Base-by-base conservation (phyloP, 2,888 invertebrate genomes). In the Megaustenia siamemsis region DNA sequence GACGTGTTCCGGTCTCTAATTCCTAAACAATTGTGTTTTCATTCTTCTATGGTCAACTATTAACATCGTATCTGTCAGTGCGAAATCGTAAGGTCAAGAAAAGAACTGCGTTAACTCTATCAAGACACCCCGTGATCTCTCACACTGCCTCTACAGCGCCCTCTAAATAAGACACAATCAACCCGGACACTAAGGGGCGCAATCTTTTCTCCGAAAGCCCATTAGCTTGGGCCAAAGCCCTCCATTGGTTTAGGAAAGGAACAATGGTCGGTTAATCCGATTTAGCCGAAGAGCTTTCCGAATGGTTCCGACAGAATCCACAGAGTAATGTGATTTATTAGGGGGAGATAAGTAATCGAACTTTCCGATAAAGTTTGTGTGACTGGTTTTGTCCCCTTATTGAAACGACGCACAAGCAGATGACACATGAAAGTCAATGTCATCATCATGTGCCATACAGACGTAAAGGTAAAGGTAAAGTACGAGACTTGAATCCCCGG, bases 271-370 rank as follows among this genome's bases (percentile, higher is more conserved):
- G 28, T 43, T 71, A 71, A 71, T 28, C 21, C n/a, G 43, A 45
- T 71, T 71, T 71, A n/a, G n/a, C 12, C 6, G 40, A 28, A 24
- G 43, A 12, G 28, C n/a, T 43, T n/a, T 1, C 12, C n/a, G 71
- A 38, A 38, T 43, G n/a, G n/a, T 43, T 43, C 43, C 45, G 43
- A 12, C n/a, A n/a, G 71, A 45, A 43, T 45, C 40, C n/a, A 28
- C n/a, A 71, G n/a, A 43, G 43, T 71, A 71, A 71, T 15, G 71
- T 69, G n/a, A 71, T 71, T 71, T 71, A n/a, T n/a, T 43, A 28
- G 12, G 28, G 28, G n/a, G 28, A n/a, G 43, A 71, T 71, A 71
- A 71, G 45, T 71, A 71, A 71, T 28, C 5, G n/a, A 71, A 43
- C n/a, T 43, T 12, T 45, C 45, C 10, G n/a, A n/a, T 60, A 60